These are phyloP conservation scores for Danio rerio DNA, from an alignment of 2,113 vertebrate genomes.

Conservation along the genomic window GRCz12tu NC_133184.1:37904501-37905000, in stretches of 20 bases:
- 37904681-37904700: conserved; percentile 13
- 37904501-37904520: too few species aligned
- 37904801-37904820: conserved; percentile 38
- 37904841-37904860: conserved; percentile 34
- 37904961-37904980: neutral
- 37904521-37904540: neutral
- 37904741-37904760: neutral
- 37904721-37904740: neutral
- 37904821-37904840: conserved; percentile 22
- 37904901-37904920: conserved; percentile 27
- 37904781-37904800: conserved; percentile 38
- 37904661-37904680: conserved; percentile 13
- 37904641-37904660: neutral
- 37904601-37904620: neutral
- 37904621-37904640: neutral
- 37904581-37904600: neutral
- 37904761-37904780: neutral
- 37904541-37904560: neutral
- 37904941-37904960: conserved; percentile 17
- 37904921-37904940: conserved; percentile 7
- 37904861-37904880: conserved; percentile 37
- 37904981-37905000: conserved; percentile 12
- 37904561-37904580: neutral
- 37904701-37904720: neutral
- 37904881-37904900: conserved; percentile 33